Percentiles rank a stretch among this genome's conserved stretches.
phyloP scores from a whole-genome alignment of 2,113 vertebrate species.

The Conger conger region DNA sequence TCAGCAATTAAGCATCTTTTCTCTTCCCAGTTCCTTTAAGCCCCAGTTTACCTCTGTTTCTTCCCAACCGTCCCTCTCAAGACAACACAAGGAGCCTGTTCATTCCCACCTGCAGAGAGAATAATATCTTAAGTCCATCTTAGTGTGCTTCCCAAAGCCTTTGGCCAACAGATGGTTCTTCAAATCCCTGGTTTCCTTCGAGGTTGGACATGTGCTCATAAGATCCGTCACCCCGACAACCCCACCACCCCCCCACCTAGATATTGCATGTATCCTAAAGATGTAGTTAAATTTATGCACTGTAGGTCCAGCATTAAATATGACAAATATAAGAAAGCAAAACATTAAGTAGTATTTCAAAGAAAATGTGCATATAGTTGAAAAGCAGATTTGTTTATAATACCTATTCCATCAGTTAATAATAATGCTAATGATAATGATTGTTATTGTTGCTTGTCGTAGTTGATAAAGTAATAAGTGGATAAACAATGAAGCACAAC shows the following conservation, averaged over 20 bases:
- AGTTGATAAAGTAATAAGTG: not conserved
- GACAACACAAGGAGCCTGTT: constrained; percentile 57
- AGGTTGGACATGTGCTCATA: constrained; percentile 55
- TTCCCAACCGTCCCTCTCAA: constrained; percentile 30
- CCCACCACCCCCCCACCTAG: constrained; percentile 49
- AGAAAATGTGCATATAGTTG: not conserved
- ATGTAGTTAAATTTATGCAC: constrained; percentile 33
- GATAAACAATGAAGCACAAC: not conserved
- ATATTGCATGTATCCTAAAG: constrained; percentile 21
- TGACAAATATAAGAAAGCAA: not conserved
- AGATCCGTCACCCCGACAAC: constrained; percentile 28
- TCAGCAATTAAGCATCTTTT: constrained; percentile 51
- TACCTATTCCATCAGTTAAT: not conserved
- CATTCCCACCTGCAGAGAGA: constrained; percentile 72
- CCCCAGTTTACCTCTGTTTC: constrained; percentile 41
- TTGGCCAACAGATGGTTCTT: constrained; percentile 76
- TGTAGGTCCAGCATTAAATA: not conserved
- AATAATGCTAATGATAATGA: not conserved
- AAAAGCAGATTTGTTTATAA: not conserved
- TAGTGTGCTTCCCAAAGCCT: constrained; percentile 71
- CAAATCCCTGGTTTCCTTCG: constrained; percentile 68
- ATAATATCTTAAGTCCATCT: constrained; percentile 77
- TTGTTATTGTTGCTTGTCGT: not conserved
- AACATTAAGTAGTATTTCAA: not conserved
- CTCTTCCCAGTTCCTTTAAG: constrained; percentile 35